Evolutionary conservation across 2,888 invertebrate species (phyloP).

Genomic region (Epirrhoe alternata): DNA sequence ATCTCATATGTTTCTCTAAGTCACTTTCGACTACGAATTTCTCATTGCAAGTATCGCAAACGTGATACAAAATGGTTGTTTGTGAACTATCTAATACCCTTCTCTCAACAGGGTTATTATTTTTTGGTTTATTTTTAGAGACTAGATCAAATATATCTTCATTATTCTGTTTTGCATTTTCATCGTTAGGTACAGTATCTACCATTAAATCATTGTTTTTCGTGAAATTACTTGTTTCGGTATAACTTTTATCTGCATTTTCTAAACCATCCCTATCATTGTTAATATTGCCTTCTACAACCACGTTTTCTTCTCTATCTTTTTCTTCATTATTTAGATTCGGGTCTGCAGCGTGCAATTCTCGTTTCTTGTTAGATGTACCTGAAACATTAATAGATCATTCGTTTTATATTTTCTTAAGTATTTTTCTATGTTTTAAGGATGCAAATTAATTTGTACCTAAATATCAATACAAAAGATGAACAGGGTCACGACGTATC

Average conservation of each 20-base stretch:
- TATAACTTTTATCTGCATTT: not conserved
- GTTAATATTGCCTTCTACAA: not conserved
- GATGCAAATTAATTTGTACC: too few relatives aligned
- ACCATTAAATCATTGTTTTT: not conserved
- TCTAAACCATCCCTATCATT: not conserved
- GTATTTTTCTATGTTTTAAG: too few relatives aligned
- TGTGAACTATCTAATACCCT: not conserved
- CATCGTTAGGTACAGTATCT: not conserved
- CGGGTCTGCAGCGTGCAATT: not conserved
- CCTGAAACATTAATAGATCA: not conserved
- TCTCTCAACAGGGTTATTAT: not conserved
- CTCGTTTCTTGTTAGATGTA: not conserved
- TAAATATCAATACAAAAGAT: too few relatives aligned
- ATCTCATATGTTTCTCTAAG: not conserved
- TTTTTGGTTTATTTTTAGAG: not conserved
- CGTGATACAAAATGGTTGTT: not conserved
- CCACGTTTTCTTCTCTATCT: not conserved
- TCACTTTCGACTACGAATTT: conserved; percentile 3
- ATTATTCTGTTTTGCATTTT: not conserved
- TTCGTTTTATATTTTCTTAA: too few relatives aligned
- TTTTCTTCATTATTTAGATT: not conserved
- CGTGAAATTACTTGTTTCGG: too few relatives aligned
- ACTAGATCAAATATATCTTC: not conserved
- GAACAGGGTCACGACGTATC: too few relatives aligned
- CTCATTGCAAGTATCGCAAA: not conserved